phyloP scores from a whole-genome alignment of 2,797 vertebrate species.

The Linurgus olivaceus region DNA sequence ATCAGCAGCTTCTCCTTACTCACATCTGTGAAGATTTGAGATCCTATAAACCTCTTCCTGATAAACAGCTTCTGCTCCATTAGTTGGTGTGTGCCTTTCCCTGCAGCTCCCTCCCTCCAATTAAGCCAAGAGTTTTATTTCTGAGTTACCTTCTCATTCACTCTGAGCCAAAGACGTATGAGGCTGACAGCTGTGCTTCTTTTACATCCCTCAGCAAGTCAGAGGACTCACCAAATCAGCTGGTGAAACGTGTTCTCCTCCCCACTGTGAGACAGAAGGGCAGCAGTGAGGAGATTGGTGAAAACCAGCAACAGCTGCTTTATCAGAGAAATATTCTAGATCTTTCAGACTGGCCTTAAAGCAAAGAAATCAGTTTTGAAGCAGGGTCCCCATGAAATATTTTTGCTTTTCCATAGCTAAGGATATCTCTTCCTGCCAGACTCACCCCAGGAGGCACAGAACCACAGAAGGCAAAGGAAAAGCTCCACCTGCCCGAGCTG shows the following conservation, averaged over 20 bases:
- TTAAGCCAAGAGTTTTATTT: not conserved
- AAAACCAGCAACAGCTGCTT: not conserved
- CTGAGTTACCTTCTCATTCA: not conserved
- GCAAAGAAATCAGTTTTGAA: rapidly evolving
- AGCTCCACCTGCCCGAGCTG: rapidly evolving
- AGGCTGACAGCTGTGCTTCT: not conserved
- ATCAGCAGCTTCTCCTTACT: not conserved
- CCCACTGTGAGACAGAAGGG: not conserved
- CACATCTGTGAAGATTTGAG: not conserved
- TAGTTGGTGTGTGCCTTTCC: not conserved
- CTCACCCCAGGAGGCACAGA: not conserved
- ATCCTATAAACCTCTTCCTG: not conserved
- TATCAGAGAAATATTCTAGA: not conserved
- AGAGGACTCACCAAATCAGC: not conserved
- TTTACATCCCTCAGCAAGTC: not conserved
- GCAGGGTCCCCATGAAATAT: not conserved
- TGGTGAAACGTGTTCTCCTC: not conserved
- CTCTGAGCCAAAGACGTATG: not conserved
- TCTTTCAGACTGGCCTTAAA: not conserved
- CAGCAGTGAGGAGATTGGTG: not conserved
- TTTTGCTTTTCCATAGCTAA: not conserved
- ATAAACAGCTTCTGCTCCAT: not conserved
- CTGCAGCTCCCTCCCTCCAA: not conserved
- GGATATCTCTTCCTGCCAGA: not conserved
- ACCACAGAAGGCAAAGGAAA: not conserved